Base-by-base conservation (phyloP, 2,797 vertebrate genomes). In the Pelodytes ibericus region DNA sequence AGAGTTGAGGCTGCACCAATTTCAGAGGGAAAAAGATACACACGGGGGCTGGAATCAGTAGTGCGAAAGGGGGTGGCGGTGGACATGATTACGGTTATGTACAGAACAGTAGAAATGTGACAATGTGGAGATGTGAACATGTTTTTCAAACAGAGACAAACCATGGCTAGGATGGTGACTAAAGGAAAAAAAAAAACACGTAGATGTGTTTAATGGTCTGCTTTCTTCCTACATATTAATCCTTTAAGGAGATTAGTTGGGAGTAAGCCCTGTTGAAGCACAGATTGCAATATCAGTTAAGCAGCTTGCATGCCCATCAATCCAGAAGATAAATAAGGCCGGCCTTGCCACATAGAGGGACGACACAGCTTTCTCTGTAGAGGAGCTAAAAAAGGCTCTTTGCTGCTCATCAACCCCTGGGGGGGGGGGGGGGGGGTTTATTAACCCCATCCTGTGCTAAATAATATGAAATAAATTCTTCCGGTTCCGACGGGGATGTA, bases 191-290 rank as follows among this genome's bases (percentile, higher is more conserved):
- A 66, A 67, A 73, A 51, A 56, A 73, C 76, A 79, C 64, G 64
- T 79, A 92, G 91, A 87, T 91, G 88, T 90, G 87, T 86, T 84
- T 82, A 87, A 86, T 72, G 68, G 85, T 73, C 57, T 73, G 71
- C 57, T 85, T 85, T 83, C 82, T 81, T 90, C 88, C 89, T 89
- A 83, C 82, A 79, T 84, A 78, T 88, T 90, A 91, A 92, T 91
- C 86, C 87, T 84, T 85, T 87, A 86, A 88, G 85, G 87, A 89
- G 88, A 87, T 81, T 83, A 79, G 70, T 68, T 61, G 71, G 84
- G 88, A 84, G 86, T 90, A 90, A 91, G 81, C 86, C 88, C 83
- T 75, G 89, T 87, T 89, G 89, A 86, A 87, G 84, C 81, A 81
- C 80, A 78, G 79, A 79, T 69, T 79, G 76, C 63, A 79, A 31